phyloP scores from a whole-genome alignment of 2,113 vertebrate genomes.

The Pipra filicauda region DNA sequence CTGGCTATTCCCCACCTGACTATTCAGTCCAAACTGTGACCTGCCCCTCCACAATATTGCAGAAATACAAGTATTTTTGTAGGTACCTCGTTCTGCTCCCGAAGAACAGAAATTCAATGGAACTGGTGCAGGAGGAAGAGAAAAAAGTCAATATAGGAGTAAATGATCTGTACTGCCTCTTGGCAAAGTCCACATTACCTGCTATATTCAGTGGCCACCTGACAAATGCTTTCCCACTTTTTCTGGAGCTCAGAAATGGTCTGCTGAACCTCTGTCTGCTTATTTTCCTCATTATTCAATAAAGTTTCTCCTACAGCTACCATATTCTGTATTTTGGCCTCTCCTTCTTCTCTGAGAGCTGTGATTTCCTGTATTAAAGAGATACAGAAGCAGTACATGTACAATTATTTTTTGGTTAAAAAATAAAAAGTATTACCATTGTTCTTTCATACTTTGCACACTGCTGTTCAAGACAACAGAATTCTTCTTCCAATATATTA shows the following conservation, averaged over 20 bases:
- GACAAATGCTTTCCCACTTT: constrained; percentile 66
- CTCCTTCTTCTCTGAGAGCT: constrained; percentile 64
- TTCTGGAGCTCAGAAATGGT: constrained; percentile 58
- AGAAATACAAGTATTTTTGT: background rate
- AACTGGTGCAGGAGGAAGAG: background rate
- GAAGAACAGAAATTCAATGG: background rate
- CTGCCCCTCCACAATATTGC: background rate
- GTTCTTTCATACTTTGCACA: background rate
- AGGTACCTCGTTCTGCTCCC: background rate
- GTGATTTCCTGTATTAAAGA: constrained; percentile 68
- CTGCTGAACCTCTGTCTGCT: background rate
- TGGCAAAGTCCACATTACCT: constrained; percentile 58
- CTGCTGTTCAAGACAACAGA: background rate
- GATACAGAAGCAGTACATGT: background rate
- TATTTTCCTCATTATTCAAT: background rate
- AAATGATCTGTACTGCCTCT: background rate
- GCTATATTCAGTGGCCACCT: constrained; percentile 42
- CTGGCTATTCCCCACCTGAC: background rate
- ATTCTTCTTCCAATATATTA: background rate
- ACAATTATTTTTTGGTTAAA: background rate
- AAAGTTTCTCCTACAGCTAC: constrained; percentile 23
- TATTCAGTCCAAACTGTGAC: background rate
- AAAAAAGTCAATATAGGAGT: background rate
- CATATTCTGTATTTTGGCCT: constrained; percentile 64
- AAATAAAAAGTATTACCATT: background rate